These are phyloP conservation scores for Tamandua tetradactyla DNA, from an alignment of 2,797 vertebrate species.

Conservation along the genomic window DNA sequence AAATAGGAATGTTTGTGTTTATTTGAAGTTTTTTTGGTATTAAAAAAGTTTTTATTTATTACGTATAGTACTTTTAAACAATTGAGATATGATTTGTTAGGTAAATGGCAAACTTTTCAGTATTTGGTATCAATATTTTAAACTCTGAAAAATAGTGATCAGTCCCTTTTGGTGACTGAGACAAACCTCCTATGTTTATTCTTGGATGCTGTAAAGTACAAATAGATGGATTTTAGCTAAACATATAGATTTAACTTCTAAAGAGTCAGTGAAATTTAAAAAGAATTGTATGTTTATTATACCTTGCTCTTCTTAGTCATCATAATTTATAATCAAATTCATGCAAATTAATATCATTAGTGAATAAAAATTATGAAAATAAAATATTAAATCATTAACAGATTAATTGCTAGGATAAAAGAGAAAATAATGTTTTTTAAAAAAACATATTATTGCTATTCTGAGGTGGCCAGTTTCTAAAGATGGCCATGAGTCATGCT, in stretches of 20 bases:
- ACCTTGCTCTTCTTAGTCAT: background rate
- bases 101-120: background rate
- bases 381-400: conserved; percentile 34
- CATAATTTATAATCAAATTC: background rate
- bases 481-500: background rate
- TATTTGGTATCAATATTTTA: conserved; percentile 32
- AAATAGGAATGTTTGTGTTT: too few species aligned
- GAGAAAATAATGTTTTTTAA: background rate
- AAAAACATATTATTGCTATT: background rate
- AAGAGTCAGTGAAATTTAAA: background rate
- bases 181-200: background rate
- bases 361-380: conserved; percentile 7
- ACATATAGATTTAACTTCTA: conserved; percentile 15
- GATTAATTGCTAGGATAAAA: background rate
- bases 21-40: too few species aligned
- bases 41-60: too few species aligned
- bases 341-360: background rate
- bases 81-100: conserved; percentile 9
- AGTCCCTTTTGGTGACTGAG: background rate
- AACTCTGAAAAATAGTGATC: background rate
- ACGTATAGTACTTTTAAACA: background rate
- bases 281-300: background rate
- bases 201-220: background rate
- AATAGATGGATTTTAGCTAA: background rate
- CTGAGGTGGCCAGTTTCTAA: background rate